phyloP scores from a whole-genome alignment of 2,113 vertebrate genomes.

The Alligator mississippiensis region DNA sequence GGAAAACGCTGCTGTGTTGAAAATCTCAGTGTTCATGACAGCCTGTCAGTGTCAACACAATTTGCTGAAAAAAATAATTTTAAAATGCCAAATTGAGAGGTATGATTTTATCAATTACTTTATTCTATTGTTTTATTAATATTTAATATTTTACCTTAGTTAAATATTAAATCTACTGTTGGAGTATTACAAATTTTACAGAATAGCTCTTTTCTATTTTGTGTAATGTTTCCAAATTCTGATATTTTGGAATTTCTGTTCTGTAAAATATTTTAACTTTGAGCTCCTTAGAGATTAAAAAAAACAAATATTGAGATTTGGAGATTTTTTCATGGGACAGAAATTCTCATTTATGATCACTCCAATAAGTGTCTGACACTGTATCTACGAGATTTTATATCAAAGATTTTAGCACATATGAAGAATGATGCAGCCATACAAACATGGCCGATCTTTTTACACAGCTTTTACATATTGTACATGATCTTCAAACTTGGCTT shows the following conservation, averaged over 20 bases:
- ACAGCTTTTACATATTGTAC: not conserved
- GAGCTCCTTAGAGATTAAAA: not conserved
- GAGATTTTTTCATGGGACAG: not conserved
- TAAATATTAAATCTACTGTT: not conserved
- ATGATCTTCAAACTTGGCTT: not conserved
- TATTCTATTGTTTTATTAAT: not conserved
- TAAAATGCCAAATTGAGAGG: not conserved
- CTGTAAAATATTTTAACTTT: not conserved
- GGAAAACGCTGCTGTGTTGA: not conserved
- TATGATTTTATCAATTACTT: not conserved
- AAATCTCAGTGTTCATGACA: not conserved
- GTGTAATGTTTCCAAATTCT: not conserved
- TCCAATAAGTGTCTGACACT: not conserved
- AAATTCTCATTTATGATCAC: not conserved
- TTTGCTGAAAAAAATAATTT: not conserved
- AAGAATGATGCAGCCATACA: not conserved
- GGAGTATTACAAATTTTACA: not conserved
- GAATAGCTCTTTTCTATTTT: not conserved
- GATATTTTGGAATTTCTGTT: not conserved
- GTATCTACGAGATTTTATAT: not conserved
- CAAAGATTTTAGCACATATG: not conserved
- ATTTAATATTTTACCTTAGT: not conserved
- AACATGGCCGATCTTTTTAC: not conserved
- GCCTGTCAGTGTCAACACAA: not conserved
- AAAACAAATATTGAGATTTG: not conserved